Evolutionary conservation across 2,797 vertebrate genomes (phyloP).

Genomic region (Harpagifer antarcticus): DNA sequence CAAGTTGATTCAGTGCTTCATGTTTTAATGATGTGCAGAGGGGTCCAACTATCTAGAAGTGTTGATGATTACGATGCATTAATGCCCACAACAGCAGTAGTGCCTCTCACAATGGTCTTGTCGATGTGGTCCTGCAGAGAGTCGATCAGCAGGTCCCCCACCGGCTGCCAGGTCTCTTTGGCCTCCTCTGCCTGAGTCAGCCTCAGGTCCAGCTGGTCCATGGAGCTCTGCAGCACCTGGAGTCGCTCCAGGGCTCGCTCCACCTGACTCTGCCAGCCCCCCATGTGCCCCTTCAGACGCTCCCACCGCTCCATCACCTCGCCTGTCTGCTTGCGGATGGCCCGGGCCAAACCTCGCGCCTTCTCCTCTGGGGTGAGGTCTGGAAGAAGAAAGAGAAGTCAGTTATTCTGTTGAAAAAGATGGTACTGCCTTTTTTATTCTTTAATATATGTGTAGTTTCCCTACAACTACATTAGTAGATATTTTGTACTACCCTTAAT

Average conservation of each 20-base stretch:
- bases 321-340: conserved; percentile 94
- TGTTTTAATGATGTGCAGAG: neutral
- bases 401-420: neutral
- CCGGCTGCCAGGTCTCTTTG: conserved; percentile 90
- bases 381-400: conserved; percentile 50
- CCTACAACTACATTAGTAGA: neutral
- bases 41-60: neutral
- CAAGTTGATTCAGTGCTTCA: conserved; percentile 4
- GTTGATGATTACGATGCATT: neutral
- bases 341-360: conserved; percentile 91
- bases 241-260: conserved; percentile 92
- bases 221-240: conserved; percentile 93
- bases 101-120: conserved; percentile 88
- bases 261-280: conserved; percentile 93
- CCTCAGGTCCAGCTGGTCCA: conserved; percentile 94
- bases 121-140: conserved; percentile 96
- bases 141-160: conserved; percentile 96
- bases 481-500: neutral
- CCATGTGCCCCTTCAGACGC: conserved; percentile 87
- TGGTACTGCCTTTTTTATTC: neutral
- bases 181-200: conserved; percentile 90
- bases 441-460: neutral
- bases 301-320: conserved; percentile 97
- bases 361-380: conserved; percentile 94
- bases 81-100: neutral